phyloP scores from a whole-genome alignment of 2,113 vertebrate species.

The Xiphophorus couchianus region DNA sequence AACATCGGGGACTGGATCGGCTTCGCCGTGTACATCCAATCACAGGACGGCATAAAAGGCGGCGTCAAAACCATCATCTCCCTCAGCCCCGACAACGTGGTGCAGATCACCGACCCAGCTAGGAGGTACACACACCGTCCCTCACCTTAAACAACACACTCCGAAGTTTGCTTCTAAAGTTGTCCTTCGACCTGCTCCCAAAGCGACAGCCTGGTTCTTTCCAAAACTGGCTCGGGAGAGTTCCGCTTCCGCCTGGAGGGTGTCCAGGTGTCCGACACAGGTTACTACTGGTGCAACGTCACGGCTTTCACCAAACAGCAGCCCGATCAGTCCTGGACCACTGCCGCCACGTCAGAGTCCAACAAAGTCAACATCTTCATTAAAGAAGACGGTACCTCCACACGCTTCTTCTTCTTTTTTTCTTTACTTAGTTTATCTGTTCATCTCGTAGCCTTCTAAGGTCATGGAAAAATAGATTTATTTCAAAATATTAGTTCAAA shows the following conservation, averaged over 20 bases:
- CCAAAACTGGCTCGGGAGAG: conserved; percentile 87
- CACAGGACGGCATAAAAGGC: conserved; percentile 77
- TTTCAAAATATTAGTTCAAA: no score
- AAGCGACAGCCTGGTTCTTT: conserved; percentile 87
- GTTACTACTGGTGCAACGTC: conserved; percentile 90
- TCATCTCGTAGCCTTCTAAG: no score
- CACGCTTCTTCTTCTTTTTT: neutral
- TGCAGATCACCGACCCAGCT: conserved; percentile 83
- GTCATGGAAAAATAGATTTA: no score
- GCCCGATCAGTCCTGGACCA: conserved; percentile 82
- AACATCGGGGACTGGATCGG: conserved; percentile 86
- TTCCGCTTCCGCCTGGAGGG: conserved; percentile 91
- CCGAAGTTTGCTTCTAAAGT: rapidly evolving
- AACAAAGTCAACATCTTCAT: conserved; percentile 91
- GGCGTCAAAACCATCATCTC: conserved; percentile 85
- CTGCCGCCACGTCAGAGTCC: conserved; percentile 82
- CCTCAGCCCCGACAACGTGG: conserved; percentile 86
- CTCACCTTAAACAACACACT: neutral
- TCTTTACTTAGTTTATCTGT: no score
- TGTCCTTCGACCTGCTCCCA: neutral
- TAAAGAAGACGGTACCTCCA: conserved; percentile 85
- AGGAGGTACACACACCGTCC: conserved; percentile 61
- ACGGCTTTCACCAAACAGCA: conserved; percentile 88
- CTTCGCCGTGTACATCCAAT: conserved; percentile 88
- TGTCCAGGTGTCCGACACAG: conserved; percentile 88